A percentile compares a stretch with the other conserved stretches of the same genome.
Conservation (phyloP, 2,797 vertebrate genomes). For the Syncerus caffer region DNA sequence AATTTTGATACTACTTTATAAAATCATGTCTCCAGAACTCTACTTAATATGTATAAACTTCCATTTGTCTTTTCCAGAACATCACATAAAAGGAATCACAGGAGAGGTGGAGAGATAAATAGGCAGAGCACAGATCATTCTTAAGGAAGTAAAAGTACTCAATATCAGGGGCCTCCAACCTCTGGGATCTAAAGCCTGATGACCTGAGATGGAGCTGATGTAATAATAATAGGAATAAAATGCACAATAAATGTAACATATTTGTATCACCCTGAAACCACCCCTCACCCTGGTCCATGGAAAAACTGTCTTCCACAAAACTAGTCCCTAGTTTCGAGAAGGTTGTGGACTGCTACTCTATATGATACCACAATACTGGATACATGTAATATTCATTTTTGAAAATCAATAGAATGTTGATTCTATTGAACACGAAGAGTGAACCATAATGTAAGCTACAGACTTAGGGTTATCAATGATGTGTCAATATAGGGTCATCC, state of each 20-base stretch:
- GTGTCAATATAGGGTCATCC: background rate
- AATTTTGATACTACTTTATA: background rate
- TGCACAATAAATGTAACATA: background rate
- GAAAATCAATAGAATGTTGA: background rate
- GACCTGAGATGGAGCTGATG: background rate
- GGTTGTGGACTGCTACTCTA: background rate
- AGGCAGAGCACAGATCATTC: background rate
- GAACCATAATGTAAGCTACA: background rate
- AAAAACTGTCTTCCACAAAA: background rate
- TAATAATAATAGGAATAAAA: background rate
- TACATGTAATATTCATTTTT: background rate
- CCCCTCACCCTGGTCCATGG: background rate
- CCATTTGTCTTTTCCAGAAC: background rate
- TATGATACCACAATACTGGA: background rate
- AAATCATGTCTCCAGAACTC: background rate
- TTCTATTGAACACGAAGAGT: background rate
- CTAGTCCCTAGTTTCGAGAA: background rate
- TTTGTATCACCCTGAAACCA: background rate
- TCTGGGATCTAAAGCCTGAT: background rate
- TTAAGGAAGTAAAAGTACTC: background rate
- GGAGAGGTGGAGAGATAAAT: background rate
- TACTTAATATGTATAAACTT: background rate
- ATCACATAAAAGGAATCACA: background rate
- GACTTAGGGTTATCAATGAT: background rate
- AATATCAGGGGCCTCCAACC: background rate